phyloP scores from a whole-genome alignment of 2,888 invertebrate genomes.

The Germaria angustata region DNA sequence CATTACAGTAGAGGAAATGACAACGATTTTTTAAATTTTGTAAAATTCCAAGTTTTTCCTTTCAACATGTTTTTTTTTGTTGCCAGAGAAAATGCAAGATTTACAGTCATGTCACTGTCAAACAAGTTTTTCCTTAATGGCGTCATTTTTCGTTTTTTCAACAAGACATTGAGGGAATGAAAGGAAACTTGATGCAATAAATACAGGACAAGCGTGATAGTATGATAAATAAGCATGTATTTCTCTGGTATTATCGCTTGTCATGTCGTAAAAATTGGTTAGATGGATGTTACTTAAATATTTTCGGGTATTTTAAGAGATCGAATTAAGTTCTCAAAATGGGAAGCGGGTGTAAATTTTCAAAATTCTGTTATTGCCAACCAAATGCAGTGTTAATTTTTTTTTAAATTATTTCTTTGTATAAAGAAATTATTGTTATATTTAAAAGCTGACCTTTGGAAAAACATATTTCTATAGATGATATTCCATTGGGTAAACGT shows the following conservation, averaged over 20 bases:
- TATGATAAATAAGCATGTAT: background rate
- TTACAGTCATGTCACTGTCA: conserved; percentile 23
- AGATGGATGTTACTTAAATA: background rate
- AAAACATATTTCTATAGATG: too few relatives aligned
- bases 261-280: background rate
- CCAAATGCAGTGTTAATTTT: too few relatives aligned
- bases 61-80: conserved; percentile 6
- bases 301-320: too few relatives aligned
- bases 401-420: too few relatives aligned
- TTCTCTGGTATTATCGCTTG: background rate
- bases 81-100: background rate
- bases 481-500: too few relatives aligned
- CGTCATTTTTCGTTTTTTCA: background rate
- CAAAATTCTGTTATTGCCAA: too few relatives aligned
- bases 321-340: too few relatives aligned
- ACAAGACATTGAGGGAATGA: background rate
- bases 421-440: too few relatives aligned
- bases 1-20: background rate
- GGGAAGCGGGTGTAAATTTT: too few relatives aligned
- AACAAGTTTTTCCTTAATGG: conserved; percentile 15
- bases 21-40: background rate
- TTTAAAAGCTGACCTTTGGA: too few relatives aligned
- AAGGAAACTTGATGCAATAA: background rate
- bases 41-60: background rate
- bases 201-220: conserved; percentile 9